A percentile compares a stretch with the other conserved stretches of the same genome.
phyloP scores from a whole-genome alignment of 2,113 vertebrate genomes.

The human region DNA sequence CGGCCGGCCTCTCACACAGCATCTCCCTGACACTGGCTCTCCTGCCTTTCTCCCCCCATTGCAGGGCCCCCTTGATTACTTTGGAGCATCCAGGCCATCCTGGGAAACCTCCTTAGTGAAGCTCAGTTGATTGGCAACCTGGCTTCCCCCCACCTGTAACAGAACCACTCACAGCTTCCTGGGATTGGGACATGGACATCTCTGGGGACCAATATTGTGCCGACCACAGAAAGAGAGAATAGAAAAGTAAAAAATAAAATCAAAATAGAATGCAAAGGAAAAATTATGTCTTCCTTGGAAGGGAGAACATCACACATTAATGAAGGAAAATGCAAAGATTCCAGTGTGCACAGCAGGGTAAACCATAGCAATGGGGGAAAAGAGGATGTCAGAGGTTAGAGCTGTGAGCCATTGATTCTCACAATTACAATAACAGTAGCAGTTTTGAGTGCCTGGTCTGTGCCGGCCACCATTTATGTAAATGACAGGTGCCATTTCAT shows the following conservation, averaged over 20 bases:
- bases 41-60: background rate
- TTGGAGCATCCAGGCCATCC: fast-evolving
- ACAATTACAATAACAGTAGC: fast-evolving
- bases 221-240: fast-evolving
- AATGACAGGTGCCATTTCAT: too few species aligned
- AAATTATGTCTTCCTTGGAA: background rate
- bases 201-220: background rate
- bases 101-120: background rate
- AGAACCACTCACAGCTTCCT: fast-evolving
- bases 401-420: fast-evolving
- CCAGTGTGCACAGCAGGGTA: fast-evolving
- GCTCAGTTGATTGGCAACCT: too few species aligned
- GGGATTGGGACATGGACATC: fast-evolving
- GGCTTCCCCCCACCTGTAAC: fast-evolving
- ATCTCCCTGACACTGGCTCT: fast-evolving
- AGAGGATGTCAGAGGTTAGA: fast-evolving
- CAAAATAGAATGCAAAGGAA: background rate
- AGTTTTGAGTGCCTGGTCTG: too few species aligned
- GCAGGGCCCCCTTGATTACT: fast-evolving
- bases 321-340: background rate
- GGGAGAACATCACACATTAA: background rate
- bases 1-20: fast-evolving
- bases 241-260: background rate
- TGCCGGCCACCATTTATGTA: too few species aligned
- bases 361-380: fast-evolving